These are phyloP conservation scores for Protula sp. DNA, from an alignment of 2,888 invertebrate species.

Conservation along the genomic window DNA sequence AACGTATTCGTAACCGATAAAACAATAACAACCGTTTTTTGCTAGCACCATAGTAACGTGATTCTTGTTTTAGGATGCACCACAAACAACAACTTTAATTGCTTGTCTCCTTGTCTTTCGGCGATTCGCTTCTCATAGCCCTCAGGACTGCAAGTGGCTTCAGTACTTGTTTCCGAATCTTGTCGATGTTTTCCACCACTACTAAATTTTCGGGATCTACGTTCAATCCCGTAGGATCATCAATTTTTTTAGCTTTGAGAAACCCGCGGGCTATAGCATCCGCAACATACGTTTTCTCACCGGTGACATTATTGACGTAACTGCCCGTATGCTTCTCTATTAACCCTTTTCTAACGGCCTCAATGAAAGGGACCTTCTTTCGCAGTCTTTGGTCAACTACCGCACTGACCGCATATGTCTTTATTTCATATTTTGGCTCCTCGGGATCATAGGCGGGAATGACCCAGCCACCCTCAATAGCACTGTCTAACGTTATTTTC, in stretches of 20 bases:
- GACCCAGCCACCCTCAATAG: conserved; percentile 24
- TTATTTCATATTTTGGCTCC: conserved; percentile 12
- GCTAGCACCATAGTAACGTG: too few species aligned
- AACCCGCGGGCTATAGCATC: conserved; percentile 27
- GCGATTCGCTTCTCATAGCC: conserved; percentile 10
- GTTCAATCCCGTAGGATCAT: conserved; percentile 38
- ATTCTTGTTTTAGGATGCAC: too few species aligned
- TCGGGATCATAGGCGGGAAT: conserved; percentile 17
- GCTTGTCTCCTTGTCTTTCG: not conserved
- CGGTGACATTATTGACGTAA: conserved; percentile 26
- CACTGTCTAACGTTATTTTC: conserved; percentile 14
- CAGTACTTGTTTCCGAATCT: conserved; percentile 30
- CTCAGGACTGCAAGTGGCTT: conserved; percentile 34
- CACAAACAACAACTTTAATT: too few species aligned
- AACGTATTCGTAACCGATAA: too few species aligned
- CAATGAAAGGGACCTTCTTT: conserved; percentile 19
- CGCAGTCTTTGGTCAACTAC: conserved; percentile 26
- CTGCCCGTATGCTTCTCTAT: conserved; percentile 25
- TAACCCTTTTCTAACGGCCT: conserved; percentile 26
- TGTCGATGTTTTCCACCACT: conserved; percentile 38
- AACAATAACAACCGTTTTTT: too few species aligned
- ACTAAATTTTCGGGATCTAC: conserved; percentile 45
- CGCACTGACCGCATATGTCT: conserved; percentile 25
- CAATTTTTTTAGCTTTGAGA: conserved; percentile 28
- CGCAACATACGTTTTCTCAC: conserved; percentile 19